Evolutionary conservation across 1,140 invertebrate genomes (phyloP).

Genomic region (Cephus cinctus): DNA sequence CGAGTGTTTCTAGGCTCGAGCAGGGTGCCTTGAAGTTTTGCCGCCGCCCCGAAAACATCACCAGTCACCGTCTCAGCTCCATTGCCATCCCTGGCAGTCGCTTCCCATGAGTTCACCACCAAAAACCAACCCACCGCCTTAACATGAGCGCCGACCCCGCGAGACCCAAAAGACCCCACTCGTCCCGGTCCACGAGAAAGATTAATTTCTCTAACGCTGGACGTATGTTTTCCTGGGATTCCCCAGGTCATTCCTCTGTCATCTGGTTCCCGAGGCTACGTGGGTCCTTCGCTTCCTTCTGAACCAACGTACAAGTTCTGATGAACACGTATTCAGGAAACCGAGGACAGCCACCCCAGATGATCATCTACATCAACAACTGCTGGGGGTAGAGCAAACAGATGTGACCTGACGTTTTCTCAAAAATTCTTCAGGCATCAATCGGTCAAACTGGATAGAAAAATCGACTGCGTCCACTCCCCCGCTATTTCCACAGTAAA

Average conservation of each 20-base stretch:
- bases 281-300: conserved; percentile 3
- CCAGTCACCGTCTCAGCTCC: conserved; percentile 33
- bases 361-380: too few species aligned
- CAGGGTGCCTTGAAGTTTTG: conserved; percentile 46
- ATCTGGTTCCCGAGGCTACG: conserved; percentile 27
- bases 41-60: conserved; percentile 45
- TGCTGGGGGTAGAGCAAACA: too few species aligned
- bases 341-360: too few species aligned
- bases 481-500: too few species aligned
- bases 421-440: too few species aligned
- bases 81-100: neutral
- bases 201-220: conserved; percentile 7
- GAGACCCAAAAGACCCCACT: too few species aligned
- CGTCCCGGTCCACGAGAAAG: too few species aligned
- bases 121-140: neutral
- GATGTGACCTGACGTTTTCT: too few species aligned
- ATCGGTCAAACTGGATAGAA: too few species aligned
- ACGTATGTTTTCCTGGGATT: conserved; percentile 28
- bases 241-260: conserved; percentile 39
- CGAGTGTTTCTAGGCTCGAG: conserved; percentile 46
- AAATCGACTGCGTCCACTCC: too few species aligned
- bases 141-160: neutral
- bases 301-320: neutral
- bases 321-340: neutral
- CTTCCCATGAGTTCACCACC: neutral